Conservation (phyloP, 2,888 invertebrate species). For the Brenthis daphne region DNA sequence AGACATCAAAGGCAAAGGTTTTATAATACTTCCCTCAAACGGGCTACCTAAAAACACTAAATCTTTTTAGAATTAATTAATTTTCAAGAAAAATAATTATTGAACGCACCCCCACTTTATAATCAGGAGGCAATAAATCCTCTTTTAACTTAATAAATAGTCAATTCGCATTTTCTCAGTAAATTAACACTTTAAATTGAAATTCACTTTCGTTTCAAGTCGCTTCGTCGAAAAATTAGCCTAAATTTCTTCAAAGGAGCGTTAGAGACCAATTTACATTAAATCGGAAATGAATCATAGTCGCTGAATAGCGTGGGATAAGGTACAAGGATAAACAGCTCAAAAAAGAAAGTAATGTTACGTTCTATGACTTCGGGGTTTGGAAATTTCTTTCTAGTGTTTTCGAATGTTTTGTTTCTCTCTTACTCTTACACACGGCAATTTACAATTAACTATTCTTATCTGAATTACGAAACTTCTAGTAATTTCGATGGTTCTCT, state of each 20-base stretch:
- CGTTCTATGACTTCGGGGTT: too few species aligned
- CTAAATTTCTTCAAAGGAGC: constrained; percentile 14
- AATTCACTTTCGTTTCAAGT: constrained; percentile 15
- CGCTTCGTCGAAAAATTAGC: constrained; percentile 22
- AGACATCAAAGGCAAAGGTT: too few species aligned
- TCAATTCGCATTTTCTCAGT: constrained; percentile 7
- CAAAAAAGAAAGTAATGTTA: not conserved
- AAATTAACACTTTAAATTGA: constrained; percentile 12
- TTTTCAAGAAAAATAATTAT: constrained; percentile 2
- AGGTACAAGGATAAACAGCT: not conserved
- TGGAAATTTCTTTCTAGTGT: too few species aligned
- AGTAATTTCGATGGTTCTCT: too few species aligned
- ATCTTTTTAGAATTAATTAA: constrained; percentile 2
- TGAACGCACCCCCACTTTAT: constrained; percentile 2
- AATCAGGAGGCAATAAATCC: constrained; percentile 7
- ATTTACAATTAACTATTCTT: too few species aligned
- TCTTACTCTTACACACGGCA: too few species aligned
- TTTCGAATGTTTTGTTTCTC: too few species aligned
- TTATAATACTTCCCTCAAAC: not conserved
- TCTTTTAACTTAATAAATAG: constrained; percentile 10
- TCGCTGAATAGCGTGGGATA: not conserved
- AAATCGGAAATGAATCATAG: not conserved
- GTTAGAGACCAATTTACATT: constrained; percentile 22
- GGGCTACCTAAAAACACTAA: not conserved
- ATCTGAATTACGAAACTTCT: too few species aligned